Evolutionary conservation across 2,797 vertebrate species (phyloP).

Genomic region (Gila robusta): DNA sequence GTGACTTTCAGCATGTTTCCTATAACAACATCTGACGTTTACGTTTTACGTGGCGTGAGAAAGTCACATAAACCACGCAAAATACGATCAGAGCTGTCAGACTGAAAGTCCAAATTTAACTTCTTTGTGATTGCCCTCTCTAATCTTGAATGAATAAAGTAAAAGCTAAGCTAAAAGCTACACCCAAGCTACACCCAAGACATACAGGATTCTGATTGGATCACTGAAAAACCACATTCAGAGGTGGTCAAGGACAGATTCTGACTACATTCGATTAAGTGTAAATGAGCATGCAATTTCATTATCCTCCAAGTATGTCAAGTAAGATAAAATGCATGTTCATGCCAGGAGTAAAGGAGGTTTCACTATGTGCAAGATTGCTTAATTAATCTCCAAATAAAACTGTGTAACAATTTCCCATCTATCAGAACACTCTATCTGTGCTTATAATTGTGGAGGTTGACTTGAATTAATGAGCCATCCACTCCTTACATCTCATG

Average conservation of each 20-base stretch:
- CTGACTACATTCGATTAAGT: neutral
- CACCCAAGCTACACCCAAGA: neutral
- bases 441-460: neutral
- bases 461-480: conserved; percentile 29
- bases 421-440: neutral
- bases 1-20: too few species aligned
- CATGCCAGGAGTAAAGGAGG: neutral
- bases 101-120: neutral
- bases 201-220: neutral
- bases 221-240: neutral
- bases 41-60: too few species aligned
- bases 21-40: too few species aligned
- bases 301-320: neutral
- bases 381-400: conserved; percentile 7
- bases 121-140: neutral
- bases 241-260: neutral
- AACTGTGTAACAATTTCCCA: neutral
- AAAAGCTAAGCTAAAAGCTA: neutral
- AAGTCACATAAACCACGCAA: too few species aligned
- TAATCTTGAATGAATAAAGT: neutral
- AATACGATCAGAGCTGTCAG: too few species aligned
- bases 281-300: too few species aligned
- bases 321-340: neutral
- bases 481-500: neutral
- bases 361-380: neutral